Conservation (phyloP, 1,140 invertebrate genomes). For the Heliconius hewitsoni region DNA sequence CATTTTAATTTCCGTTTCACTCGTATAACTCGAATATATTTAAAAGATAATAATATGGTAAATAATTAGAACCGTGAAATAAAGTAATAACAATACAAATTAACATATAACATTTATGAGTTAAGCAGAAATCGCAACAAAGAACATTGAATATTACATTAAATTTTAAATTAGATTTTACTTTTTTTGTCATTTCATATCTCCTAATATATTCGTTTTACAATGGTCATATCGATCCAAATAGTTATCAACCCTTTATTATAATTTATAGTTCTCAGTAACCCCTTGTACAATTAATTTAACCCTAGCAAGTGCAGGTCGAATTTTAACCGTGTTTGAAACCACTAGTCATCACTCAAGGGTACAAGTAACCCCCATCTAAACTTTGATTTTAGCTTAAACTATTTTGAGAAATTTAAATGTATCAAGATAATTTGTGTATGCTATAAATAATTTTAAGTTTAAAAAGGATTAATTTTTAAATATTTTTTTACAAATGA, state of each 20-base stretch:
- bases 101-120: background rate
- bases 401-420: slow-evolving; percentile 34
- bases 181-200: background rate
- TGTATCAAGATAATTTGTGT: slow-evolving; percentile 25
- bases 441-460: slow-evolving; percentile 11
- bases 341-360: slow-evolving; percentile 61
- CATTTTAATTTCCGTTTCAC: background rate
- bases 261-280: slow-evolving; percentile 53
- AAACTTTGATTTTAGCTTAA: slow-evolving; percentile 43
- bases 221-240: slow-evolving; percentile 37
- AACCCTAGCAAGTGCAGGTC: slow-evolving; percentile 60
- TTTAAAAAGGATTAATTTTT: background rate
- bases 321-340: slow-evolving; percentile 47
- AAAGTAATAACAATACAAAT: background rate
- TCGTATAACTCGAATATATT: background rate
- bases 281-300: slow-evolving; percentile 61
- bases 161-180: background rate
- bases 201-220: background rate
- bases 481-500: too few species aligned
- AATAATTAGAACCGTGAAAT: slow-evolving; percentile 2
- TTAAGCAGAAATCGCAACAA: background rate
- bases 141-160: too few species aligned
- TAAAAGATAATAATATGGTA: background rate
- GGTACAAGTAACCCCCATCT: slow-evolving; percentile 42
- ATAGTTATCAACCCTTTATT: slow-evolving; percentile 47